Conservation (phyloP, 2,113 vertebrate species). For the Rhinolophus ferrumequinum region DNA sequence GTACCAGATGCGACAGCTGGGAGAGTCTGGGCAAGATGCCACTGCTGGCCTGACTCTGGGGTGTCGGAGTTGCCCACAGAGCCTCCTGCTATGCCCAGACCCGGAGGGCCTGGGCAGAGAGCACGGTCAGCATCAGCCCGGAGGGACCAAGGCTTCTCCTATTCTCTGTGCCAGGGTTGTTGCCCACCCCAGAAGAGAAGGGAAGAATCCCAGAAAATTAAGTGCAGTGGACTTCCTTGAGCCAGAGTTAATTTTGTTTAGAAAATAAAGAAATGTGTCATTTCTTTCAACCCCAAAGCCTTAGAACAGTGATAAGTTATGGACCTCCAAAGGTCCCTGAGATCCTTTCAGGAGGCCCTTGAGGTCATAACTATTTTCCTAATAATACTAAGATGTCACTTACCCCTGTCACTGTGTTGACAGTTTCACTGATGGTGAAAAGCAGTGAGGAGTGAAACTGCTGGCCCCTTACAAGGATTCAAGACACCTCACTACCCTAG, state of each 20-base stretch:
- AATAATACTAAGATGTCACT: background rate
- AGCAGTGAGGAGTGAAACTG: background rate
- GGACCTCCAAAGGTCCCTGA: background rate
- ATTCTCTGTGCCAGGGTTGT: background rate
- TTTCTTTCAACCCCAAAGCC: background rate
- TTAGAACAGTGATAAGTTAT: background rate
- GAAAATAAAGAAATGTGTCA: conserved; percentile 18
- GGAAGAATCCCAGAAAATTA: background rate
- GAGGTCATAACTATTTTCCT: background rate
- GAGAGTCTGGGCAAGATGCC: background rate
- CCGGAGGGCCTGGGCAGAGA: too few relatives aligned
- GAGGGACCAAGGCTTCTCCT: background rate
- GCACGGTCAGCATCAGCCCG: rapidly evolving
- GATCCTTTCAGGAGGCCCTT: background rate
- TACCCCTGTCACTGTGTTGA: background rate
- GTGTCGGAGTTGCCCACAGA: background rate
- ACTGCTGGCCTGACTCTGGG: rapidly evolving
- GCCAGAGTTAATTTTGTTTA: background rate
- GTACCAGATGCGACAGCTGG: background rate
- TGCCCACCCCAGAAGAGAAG: background rate
- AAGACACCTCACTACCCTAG: rapidly evolving
- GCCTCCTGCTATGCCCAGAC: rapidly evolving
- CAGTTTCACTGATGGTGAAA: background rate
- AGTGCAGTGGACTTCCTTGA: background rate
- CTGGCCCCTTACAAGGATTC: background rate